Conservation (phyloP, 1,140 invertebrate genomes). For the Aradophagus sp. region DNA sequence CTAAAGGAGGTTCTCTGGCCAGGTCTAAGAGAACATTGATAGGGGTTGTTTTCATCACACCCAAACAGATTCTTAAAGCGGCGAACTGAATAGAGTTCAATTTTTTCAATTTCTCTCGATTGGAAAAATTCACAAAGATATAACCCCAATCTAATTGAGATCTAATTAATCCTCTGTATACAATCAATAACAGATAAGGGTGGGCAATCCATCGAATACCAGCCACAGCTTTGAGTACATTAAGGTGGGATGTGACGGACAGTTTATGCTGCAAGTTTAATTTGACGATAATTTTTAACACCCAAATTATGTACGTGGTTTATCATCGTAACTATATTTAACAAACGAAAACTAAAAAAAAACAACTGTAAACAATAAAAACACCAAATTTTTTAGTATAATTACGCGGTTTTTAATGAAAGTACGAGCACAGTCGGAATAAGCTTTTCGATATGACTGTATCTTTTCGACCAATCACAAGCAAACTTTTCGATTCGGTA, state of each 20-base stretch:
- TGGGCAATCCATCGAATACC: slow-evolving; percentile 24
- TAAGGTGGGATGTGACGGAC: neutral
- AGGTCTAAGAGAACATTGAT: slow-evolving; percentile 8
- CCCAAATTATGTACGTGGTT: too few relatives aligned
- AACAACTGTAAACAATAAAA: too few relatives aligned
- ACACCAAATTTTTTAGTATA: too few relatives aligned
- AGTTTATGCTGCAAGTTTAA: slow-evolving; percentile 4
- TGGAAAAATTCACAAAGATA: neutral
- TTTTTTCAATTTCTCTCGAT: slow-evolving; percentile 4
- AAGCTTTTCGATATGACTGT: too few relatives aligned
- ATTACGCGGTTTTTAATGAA: too few relatives aligned
- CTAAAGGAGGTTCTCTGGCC: slow-evolving; percentile 2
- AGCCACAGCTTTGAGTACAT: neutral
- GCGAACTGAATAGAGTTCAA: slow-evolving; percentile 12
- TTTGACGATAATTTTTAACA: too few relatives aligned
- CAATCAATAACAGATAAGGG: slow-evolving; percentile 8
- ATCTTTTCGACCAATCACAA: too few relatives aligned
- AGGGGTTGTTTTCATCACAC: slow-evolving; percentile 9
- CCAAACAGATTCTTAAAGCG: slow-evolving; percentile 17
- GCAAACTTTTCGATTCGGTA: too few relatives aligned
- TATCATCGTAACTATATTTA: too few relatives aligned
- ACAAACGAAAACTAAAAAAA: too few relatives aligned
- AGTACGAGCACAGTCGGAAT: too few relatives aligned
- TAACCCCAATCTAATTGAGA: slow-evolving; percentile 38
- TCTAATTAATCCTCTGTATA: slow-evolving; percentile 43